A percentile compares a stretch with the other conserved stretches of the same genome.
Evolutionary conservation across 1,140 invertebrate genomes (phyloP).

Genomic region (Pomacea maculata): DNA sequence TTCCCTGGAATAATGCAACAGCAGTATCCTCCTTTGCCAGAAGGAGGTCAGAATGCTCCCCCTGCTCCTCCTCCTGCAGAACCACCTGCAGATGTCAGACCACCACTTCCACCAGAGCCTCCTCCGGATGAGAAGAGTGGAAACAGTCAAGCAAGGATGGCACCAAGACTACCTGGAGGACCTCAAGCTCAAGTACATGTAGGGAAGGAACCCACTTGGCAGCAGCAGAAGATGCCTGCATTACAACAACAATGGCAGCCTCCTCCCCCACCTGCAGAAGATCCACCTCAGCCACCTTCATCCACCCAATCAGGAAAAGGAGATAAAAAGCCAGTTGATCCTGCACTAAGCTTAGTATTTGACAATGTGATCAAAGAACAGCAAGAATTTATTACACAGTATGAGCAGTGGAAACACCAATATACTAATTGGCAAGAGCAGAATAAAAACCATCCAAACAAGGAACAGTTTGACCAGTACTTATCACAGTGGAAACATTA

Average conservation of each 20-base stretch:
- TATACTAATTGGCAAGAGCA: slow-evolving; percentile 65
- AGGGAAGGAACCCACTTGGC: neutral
- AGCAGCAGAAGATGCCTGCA: slow-evolving; percentile 4
- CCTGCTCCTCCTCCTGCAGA: slow-evolving; percentile 31
- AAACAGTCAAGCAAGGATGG: neutral
- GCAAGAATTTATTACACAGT: slow-evolving; percentile 61
- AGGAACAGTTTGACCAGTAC: slow-evolving; percentile 64
- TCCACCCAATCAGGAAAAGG: slow-evolving; percentile 11
- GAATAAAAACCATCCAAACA: slow-evolving; percentile 66
- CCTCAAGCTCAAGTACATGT: neutral
- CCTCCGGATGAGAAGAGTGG: slow-evolving; percentile 31
- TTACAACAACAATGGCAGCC: slow-evolving; percentile 18
- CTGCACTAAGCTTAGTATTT: slow-evolving; percentile 22
- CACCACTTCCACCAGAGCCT: slow-evolving; percentile 44
- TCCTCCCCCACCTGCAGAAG: slow-evolving; percentile 18
- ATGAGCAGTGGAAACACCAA: slow-evolving; percentile 64
- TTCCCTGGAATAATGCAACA: slow-evolving; percentile 15
- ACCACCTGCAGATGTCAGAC: slow-evolving; percentile 38
- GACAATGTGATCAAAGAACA: slow-evolving; percentile 54
- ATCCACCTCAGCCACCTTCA: slow-evolving; percentile 22
- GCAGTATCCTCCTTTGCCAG: slow-evolving; percentile 10
- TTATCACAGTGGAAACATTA: slow-evolving; percentile 64
- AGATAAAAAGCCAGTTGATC: neutral
- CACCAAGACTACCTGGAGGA: neutral
- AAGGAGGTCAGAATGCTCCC: slow-evolving; percentile 7